A percentile compares a stretch with the other conserved stretches of the same genome.
These are phyloP conservation scores for Urocolius indicus DNA, from an alignment of 2,113 vertebrate genomes.

Conservation along the genomic window DNA sequence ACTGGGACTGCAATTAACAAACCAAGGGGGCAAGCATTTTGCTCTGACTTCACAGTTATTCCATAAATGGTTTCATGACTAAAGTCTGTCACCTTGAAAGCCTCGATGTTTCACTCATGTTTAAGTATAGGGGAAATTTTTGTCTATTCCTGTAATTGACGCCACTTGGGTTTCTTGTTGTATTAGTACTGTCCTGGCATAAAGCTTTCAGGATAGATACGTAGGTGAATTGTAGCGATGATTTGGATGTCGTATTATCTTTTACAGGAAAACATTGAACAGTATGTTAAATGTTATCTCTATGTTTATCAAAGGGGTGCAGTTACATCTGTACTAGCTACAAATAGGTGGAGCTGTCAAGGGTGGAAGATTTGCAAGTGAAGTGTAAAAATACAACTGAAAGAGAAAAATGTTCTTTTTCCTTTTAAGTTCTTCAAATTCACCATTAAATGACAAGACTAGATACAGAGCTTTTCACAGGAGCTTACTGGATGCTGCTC, in stretches of 20 bases:
- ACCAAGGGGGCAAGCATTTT: background rate
- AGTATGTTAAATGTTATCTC: background rate
- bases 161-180: background rate
- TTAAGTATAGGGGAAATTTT: background rate
- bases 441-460: background rate
- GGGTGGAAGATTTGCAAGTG: background rate
- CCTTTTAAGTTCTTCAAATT: background rate
- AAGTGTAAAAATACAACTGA: background rate
- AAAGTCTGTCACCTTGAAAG: background rate
- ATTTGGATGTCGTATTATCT: background rate
- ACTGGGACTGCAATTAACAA: background rate
- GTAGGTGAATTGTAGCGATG: background rate
- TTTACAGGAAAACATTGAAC: background rate
- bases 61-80: background rate
- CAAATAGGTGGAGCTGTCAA: background rate
- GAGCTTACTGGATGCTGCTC: background rate
- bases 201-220: background rate
- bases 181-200: background rate
- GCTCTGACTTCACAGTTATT: background rate
- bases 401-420: background rate
- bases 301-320: background rate
- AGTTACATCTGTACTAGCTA: background rate
- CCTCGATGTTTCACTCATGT: background rate
- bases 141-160: background rate
- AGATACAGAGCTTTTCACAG: background rate